A percentile compares a stretch with the other conserved stretches of the same genome.
Conservation (phyloP, 2,113 vertebrate species). For the Rhegmatorhina hoffmannsi region DNA sequence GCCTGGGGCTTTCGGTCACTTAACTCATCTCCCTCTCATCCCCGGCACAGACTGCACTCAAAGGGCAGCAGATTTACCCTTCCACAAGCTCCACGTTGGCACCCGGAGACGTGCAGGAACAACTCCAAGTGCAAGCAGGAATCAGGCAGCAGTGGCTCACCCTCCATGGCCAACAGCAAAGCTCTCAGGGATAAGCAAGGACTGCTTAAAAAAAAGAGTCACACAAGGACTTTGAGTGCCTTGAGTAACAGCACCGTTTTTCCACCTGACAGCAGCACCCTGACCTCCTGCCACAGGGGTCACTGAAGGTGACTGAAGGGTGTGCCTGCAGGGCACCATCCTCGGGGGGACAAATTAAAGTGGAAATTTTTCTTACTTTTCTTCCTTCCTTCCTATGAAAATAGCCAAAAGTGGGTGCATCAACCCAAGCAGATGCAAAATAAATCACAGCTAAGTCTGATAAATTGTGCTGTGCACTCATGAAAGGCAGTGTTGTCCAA, state of each 20-base stretch:
- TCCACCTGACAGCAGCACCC: neutral
- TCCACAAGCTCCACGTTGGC: neutral
- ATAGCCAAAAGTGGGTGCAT: neutral
- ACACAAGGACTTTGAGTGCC: neutral
- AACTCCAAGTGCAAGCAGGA: neutral
- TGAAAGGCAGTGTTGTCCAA: neutral
- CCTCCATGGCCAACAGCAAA: neutral
- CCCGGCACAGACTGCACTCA: neutral
- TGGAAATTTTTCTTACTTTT: neutral
- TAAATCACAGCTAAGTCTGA: neutral
- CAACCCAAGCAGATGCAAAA: neutral
- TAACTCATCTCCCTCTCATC: slow-evolving; percentile 66
- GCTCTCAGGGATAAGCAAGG: neutral
- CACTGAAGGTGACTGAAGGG: neutral
- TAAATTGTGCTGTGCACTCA: rapidly evolving
- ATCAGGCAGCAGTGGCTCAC: neutral
- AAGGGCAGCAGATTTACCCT: slow-evolving; percentile 40
- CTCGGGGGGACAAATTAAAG: neutral
- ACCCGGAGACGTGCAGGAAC: neutral
- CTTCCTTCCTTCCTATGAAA: neutral
- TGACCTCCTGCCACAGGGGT: neutral
- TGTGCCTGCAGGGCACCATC: neutral
- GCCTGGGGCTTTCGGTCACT: slow-evolving; percentile 61
- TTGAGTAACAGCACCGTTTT: neutral
- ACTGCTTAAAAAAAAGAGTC: neutral